A percentile compares a stretch with the other conserved stretches of the same genome.
phyloP scores from a whole-genome alignment of 2,888 invertebrate genomes.

The Papilio elwesi region DNA sequence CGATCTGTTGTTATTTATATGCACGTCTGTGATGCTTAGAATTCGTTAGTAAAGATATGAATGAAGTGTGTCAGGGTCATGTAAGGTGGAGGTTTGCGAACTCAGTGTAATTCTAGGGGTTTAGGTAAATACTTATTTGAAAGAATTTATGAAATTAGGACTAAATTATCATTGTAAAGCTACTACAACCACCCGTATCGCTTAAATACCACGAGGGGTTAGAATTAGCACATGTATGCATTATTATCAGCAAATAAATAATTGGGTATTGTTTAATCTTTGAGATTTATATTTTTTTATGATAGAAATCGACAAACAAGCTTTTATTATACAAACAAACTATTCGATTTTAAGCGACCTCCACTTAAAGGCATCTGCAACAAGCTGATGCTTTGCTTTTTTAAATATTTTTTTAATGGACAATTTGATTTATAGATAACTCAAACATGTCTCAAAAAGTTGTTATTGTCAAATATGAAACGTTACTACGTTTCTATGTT shows the following conservation, averaged over 20 bases:
- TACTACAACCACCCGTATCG: slow-evolving; percentile 19
- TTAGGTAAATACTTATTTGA: neutral
- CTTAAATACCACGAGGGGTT: neutral
- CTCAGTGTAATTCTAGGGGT: neutral
- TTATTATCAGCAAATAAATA: neutral
- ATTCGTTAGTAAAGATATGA: neutral
- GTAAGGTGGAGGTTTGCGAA: neutral
- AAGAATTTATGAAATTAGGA: neutral
- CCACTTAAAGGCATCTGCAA: too few relatives aligned
- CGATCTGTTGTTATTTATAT: too few relatives aligned
- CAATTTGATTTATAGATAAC: too few relatives aligned
- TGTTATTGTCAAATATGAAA: too few relatives aligned
- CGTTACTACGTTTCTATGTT: too few relatives aligned
- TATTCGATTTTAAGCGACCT: too few relatives aligned
- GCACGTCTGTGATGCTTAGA: neutral
- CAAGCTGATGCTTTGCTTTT: too few relatives aligned
- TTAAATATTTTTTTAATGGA: too few relatives aligned
- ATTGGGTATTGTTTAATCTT: too few relatives aligned
- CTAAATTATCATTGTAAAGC: slow-evolving; percentile 3
- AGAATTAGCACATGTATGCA: neutral
- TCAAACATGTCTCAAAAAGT: too few relatives aligned
- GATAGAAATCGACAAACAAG: too few relatives aligned
- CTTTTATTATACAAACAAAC: too few relatives aligned
- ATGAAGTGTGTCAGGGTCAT: neutral
- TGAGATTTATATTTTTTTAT: neutral